phyloP scores from a whole-genome alignment of 2,113 vertebrate species.

The Dipodomys stephensi region DNA sequence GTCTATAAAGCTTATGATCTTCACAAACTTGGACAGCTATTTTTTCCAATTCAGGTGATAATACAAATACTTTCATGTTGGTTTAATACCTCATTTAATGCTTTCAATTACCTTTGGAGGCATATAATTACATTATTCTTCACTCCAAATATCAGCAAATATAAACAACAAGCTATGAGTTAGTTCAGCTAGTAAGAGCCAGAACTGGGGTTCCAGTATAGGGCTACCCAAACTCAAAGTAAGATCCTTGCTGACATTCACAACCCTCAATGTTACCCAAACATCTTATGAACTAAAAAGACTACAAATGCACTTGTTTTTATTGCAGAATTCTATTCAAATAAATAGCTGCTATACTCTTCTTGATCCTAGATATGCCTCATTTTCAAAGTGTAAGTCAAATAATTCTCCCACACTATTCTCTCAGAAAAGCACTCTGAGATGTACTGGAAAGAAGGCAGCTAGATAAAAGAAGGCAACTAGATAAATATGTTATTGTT shows the following conservation, averaged over 20 bases:
- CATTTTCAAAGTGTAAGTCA: constrained; percentile 38
- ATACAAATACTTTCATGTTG: neutral
- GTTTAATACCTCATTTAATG: constrained; percentile 22
- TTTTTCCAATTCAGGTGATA: neutral
- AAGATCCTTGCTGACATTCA: neutral
- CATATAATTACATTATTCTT: neutral
- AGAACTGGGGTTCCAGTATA: neutral
- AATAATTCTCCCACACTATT: constrained; percentile 21
- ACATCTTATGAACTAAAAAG: constrained; percentile 32
- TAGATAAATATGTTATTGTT: constrained; percentile 38
- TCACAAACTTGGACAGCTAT: too few relatives aligned
- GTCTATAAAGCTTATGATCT: too few relatives aligned
- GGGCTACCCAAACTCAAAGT: neutral
- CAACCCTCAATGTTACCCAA: neutral
- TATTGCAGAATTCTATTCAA: neutral
- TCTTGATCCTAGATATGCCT: neutral
- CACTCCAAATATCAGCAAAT: neutral
- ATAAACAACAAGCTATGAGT: constrained; percentile 24
- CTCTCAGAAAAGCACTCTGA: constrained; percentile 47
- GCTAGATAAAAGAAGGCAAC: constrained; percentile 60
- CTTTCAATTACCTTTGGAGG: neutral
- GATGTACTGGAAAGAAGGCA: constrained; percentile 51
- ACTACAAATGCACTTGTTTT: neutral
- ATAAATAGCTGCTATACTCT: constrained; percentile 35
- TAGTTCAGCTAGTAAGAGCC: neutral